Percentiles rank a stretch among this genome's conserved stretches.
These are phyloP conservation scores for Cathartes aura DNA, from an alignment of 2,113 vertebrate genomes.

Conservation along the genomic window DNA sequence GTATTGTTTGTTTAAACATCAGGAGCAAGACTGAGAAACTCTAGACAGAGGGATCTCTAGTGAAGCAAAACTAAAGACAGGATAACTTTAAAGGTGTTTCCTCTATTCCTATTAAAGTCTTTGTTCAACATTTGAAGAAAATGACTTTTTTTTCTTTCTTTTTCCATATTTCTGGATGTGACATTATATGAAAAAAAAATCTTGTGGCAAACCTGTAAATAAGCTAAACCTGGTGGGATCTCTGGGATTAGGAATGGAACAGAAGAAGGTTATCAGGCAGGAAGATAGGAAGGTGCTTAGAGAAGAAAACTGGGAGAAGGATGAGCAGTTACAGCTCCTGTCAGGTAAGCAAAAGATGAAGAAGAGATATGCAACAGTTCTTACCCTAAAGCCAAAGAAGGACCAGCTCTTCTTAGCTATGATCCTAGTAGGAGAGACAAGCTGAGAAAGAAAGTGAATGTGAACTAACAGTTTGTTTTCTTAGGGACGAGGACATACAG, in stretches of 20 bases:
- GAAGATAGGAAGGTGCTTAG: not conserved
- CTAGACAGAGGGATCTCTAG: not conserved
- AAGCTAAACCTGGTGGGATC: not conserved
- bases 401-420: not conserved
- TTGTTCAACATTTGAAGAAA: not conserved
- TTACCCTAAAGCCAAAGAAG: not conserved
- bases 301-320: not conserved
- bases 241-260: not conserved
- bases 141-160: not conserved
- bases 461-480: not conserved
- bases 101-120: not conserved
- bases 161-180: not conserved
- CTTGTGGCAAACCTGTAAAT: not conserved
- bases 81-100: not conserved
- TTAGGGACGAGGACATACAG: not conserved
- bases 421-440: not conserved
- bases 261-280: not conserved
- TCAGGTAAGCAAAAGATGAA: not conserved
- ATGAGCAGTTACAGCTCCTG: not conserved
- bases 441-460: not conserved
- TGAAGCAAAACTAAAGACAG: not conserved
- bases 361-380: not conserved
- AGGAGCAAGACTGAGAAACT: not conserved
- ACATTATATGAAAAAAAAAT: not conserved
- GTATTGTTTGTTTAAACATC: not conserved